These are phyloP conservation scores for Pyxicephalus adspersus DNA, from an alignment of 2,113 vertebrate genomes.

Conservation along the genomic window DNA sequence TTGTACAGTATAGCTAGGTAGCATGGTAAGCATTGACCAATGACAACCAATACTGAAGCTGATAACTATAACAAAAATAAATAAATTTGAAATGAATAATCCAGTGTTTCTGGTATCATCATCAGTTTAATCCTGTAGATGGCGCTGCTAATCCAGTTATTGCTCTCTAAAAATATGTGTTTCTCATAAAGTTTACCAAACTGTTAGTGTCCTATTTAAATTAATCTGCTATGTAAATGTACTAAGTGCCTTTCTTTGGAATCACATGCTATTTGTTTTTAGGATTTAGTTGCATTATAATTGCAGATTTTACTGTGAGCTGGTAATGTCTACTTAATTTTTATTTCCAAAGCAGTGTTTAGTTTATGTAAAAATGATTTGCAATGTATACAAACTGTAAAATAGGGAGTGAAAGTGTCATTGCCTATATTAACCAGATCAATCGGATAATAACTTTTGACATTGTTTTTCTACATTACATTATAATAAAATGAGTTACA, in stretches of 20 bases:
- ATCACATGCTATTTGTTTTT: not conserved
- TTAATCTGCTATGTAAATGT: constrained; percentile 17
- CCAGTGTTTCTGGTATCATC: not conserved
- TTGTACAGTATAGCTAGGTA: too few relatives aligned
- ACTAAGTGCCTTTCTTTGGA: not conserved
- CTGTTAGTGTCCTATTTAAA: constrained; percentile 10
- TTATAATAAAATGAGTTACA: too few relatives aligned
- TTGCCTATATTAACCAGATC: too few relatives aligned
- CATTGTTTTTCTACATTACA: too few relatives aligned
- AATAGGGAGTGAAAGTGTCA: too few relatives aligned
- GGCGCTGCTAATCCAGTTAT: constrained; percentile 5
- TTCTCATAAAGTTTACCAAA: constrained; percentile 12
- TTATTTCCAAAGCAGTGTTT: not conserved
- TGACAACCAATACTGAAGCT: not conserved
- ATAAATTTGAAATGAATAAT: not conserved
- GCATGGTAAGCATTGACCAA: too few relatives aligned
- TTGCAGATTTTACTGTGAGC: not conserved
- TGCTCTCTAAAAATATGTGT: not conserved
- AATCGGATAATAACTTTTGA: too few relatives aligned
- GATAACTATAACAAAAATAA: not conserved
- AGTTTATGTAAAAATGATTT: not conserved
- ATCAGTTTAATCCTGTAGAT: constrained; percentile 8
- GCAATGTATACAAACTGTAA: not conserved
- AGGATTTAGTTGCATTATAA: not conserved
- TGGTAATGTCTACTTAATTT: not conserved